A percentile compares a stretch with the other conserved stretches of the same genome.
Evolutionary conservation across 2,888 invertebrate genomes (phyloP).

Genomic region (Brachypterus glaber): DNA sequence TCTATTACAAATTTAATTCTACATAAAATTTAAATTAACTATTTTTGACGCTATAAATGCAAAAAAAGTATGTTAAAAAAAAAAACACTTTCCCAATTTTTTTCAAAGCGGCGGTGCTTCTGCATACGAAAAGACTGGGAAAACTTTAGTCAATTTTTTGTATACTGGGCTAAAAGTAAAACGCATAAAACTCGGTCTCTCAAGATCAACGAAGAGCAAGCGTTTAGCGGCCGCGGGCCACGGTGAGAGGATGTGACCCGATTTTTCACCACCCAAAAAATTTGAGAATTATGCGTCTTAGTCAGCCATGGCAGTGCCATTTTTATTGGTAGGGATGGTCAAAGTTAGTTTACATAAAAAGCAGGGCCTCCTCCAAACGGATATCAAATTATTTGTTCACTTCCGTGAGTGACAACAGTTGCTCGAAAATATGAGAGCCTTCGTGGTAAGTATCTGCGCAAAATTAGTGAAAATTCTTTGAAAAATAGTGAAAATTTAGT

Average conservation of each 20-base stretch:
- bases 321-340: conserved; percentile 10
- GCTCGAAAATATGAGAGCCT: conserved; percentile 13
- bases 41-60: too few species aligned
- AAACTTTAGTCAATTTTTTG: too few species aligned
- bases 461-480: neutral
- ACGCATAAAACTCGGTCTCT: too few species aligned
- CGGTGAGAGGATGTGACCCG: conserved; percentile 22
- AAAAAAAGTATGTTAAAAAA: too few species aligned
- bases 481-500: neutral
- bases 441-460: conserved; percentile 14
- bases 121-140: too few species aligned
- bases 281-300: conserved; percentile 5
- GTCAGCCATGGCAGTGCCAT: neutral
- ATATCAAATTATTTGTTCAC: conserved; percentile 12
- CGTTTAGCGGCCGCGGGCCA: too few species aligned
- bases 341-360: conserved; percentile 8
- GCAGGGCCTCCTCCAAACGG: conserved; percentile 12
- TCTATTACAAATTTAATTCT: too few species aligned
- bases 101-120: too few species aligned
- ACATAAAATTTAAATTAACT: too few species aligned
- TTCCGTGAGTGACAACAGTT: conserved; percentile 15
- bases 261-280: conserved; percentile 19
- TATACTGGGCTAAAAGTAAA: too few species aligned
- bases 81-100: too few species aligned
- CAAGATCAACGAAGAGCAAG: too few species aligned